Conservation (phyloP, 1,140 invertebrate species). For the Metopolophium dirhodum region DNA sequence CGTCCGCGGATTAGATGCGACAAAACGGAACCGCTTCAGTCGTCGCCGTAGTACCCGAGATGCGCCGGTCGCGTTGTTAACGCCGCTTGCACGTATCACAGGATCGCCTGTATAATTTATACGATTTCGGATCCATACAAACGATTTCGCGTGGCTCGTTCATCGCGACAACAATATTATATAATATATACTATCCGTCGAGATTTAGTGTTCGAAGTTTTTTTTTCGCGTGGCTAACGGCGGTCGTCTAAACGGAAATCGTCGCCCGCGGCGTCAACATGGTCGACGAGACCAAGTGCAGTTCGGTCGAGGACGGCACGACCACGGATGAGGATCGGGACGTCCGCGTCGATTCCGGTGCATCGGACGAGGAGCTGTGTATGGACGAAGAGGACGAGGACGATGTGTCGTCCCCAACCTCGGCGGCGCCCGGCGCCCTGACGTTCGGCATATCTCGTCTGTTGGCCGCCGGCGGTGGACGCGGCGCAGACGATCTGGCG, state of each 20-base stretch:
- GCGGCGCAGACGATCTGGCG: conserved; percentile 62
- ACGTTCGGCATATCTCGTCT: conserved; percentile 67
- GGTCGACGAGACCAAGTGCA: conserved; percentile 53
- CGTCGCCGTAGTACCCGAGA: neutral
- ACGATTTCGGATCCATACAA: too few species aligned
- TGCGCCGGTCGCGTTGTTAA: neutral
- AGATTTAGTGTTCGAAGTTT: neutral
- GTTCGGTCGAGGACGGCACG: conserved; percentile 45
- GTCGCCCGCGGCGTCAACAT: neutral
- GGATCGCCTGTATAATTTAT: neutral
- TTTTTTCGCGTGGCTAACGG: neutral
- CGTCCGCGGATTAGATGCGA: neutral
- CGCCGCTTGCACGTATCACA: neutral
- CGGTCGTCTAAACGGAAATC: neutral
- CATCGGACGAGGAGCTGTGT: conserved; percentile 55
- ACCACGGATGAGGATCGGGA: conserved; percentile 49
- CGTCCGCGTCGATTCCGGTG: conserved; percentile 50
- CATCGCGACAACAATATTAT: neutral
- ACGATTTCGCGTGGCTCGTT: neutral
- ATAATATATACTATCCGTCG: neutral
- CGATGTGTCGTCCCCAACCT: conserved; percentile 60
- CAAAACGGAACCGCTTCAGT: neutral
- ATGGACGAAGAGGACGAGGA: conserved; percentile 60
- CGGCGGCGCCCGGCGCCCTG: conserved; percentile 62
- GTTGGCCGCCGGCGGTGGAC: conserved; percentile 62